phyloP scores from a whole-genome alignment of 1,140 invertebrate genomes.

The Neodiprion fabricii region DNA sequence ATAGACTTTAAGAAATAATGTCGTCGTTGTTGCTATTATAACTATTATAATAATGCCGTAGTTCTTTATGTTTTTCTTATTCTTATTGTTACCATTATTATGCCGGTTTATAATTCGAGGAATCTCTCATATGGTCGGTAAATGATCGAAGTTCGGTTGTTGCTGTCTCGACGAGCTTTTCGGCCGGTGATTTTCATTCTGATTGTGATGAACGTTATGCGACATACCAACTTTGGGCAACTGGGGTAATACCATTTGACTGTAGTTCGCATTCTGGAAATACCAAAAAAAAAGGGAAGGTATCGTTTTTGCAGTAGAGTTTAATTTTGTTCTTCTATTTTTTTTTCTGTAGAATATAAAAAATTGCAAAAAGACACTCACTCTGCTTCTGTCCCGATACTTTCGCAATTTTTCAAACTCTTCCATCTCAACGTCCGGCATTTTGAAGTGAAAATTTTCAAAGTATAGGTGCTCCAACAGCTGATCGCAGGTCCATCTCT shows the following conservation, averaged over 20 bases:
- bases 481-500: constrained; percentile 90
- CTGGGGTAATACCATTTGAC: constrained; percentile 69
- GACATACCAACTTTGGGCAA: constrained; percentile 59
- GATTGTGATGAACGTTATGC: constrained; percentile 33
- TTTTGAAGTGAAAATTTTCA: constrained; percentile 78
- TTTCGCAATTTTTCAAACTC: constrained; percentile 72
- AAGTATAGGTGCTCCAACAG: constrained; percentile 90
- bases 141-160: constrained; percentile 68
- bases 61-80: not conserved
- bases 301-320: constrained; percentile 23
- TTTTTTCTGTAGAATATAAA: not conserved
- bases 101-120: not conserved
- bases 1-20: too few species aligned
- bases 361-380: constrained; percentile 43
- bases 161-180: constrained; percentile 60
- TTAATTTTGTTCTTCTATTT: constrained; percentile 6
- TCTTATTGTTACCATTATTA: not conserved
- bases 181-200: constrained; percentile 51
- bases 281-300: constrained; percentile 18
- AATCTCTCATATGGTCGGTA: constrained; percentile 72
- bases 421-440: constrained; percentile 73
- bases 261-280: constrained; percentile 64
- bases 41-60: not conserved
- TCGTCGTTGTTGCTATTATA: not conserved
- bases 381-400: constrained; percentile 67